phyloP scores from a whole-genome alignment of 2,888 invertebrate genomes.

The Mythimna impura region DNA sequence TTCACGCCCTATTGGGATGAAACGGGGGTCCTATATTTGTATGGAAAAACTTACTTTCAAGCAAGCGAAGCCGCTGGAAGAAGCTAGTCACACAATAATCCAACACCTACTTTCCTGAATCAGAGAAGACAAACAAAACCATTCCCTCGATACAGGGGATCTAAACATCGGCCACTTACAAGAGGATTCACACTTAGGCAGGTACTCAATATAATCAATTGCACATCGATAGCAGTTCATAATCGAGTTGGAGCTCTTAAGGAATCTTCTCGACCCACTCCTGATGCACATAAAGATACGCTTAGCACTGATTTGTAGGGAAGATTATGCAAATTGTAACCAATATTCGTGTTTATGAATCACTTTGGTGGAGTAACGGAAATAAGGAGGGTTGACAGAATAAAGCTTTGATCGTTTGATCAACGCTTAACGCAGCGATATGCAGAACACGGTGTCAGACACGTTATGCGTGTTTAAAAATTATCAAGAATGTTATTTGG shows the following conservation, averaged over 20 bases:
- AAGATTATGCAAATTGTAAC: conserved; percentile 56
- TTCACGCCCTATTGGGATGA: too few species aligned
- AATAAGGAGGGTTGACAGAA: neutral
- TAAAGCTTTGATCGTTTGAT: too few species aligned
- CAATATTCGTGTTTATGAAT: conserved; percentile 49
- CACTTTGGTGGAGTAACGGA: conserved; percentile 37
- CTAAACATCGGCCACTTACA: conserved; percentile 14
- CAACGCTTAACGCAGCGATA: too few species aligned
- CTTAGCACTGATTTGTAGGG: conserved; percentile 19
- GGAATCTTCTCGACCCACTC: conserved; percentile 14
- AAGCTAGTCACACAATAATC: neutral
- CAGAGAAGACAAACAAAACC: conserved; percentile 35
- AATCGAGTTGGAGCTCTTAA: conserved; percentile 21
- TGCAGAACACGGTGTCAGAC: too few species aligned
- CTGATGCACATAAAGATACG: conserved; percentile 11
- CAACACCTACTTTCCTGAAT: neutral
- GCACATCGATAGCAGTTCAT: conserved; percentile 21
- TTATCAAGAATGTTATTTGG: too few species aligned
- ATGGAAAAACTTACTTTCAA: too few species aligned
- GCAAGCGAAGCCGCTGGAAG: too few species aligned
- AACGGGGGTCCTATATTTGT: too few species aligned
- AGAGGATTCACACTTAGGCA: conserved; percentile 18
- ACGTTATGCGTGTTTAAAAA: too few species aligned
- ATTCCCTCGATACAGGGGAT: neutral
- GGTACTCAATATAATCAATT: conserved; percentile 20